These are phyloP conservation scores for Chlamydotis undulata DNA, from an alignment of 2,113 vertebrate species.

Conservation along the genomic window DNA sequence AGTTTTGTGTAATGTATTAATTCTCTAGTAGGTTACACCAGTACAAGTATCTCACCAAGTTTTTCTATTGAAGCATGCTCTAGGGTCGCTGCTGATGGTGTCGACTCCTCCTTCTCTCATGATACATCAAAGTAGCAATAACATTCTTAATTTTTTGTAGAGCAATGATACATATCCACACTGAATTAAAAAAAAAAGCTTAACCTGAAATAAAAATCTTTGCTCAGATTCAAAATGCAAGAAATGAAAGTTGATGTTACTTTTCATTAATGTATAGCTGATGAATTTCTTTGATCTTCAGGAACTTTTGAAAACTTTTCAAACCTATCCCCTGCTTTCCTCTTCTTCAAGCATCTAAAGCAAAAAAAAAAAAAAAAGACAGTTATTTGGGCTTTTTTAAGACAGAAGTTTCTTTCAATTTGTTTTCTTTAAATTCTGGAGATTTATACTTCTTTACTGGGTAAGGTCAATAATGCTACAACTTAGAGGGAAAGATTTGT, in stretches of 20 bases:
- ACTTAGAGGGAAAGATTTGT: not conserved
- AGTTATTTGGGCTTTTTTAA: fast-evolving
- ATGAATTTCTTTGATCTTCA: not conserved
- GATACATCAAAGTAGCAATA: not conserved
- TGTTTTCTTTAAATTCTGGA: not conserved
- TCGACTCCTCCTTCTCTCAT: not conserved
- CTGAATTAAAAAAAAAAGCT: not conserved
- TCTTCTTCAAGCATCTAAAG: not conserved
- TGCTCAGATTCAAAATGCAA: not conserved
- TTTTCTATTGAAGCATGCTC: not conserved
- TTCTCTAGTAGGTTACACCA: not conserved
- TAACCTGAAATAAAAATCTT: not conserved
- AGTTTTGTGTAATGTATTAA: not conserved
- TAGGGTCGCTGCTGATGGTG: not conserved
- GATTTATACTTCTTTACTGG: not conserved
- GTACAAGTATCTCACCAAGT: not conserved
- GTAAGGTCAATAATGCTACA: not conserved
- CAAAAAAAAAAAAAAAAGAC: not conserved
- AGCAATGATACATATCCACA: fast-evolving
- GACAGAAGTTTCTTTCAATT: not conserved
- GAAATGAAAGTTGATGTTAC: not conserved
- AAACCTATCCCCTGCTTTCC: not conserved
- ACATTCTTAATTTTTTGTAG: not conserved
- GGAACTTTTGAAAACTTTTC: not conserved
- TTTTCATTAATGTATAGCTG: not conserved